Evolutionary conservation across 2,888 invertebrate species (phyloP).

Genomic region (Danaus chrysippus): DNA sequence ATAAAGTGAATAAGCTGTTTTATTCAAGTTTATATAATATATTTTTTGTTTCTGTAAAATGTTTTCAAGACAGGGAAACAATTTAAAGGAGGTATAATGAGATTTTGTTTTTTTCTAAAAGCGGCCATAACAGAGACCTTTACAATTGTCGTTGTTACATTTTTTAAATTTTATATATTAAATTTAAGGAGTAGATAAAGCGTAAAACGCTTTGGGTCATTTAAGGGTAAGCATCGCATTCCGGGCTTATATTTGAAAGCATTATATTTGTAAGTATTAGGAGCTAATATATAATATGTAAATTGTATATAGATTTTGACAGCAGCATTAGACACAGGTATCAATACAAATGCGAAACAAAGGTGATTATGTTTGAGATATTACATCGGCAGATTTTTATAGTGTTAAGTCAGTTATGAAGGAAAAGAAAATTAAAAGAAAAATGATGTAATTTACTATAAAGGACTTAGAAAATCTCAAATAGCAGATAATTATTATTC

Average conservation of each 20-base stretch:
- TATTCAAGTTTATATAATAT: no score
- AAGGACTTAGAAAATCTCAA: background rate
- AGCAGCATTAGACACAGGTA: conserved; percentile 49
- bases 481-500: background rate
- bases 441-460: no score
- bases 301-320: conserved; percentile 19
- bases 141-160: background rate
- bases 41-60: conserved; percentile 2
- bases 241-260: conserved; percentile 45
- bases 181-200: background rate
- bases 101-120: conserved; percentile 1
- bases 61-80: background rate
- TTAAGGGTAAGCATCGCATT: conserved; percentile 58
- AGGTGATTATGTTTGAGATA: conserved; percentile 39
- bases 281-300: conserved; percentile 1
- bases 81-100: background rate
- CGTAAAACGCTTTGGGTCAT: background rate
- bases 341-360: conserved; percentile 55
- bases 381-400: conserved; percentile 24
- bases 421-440: no score
- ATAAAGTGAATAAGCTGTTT: no score
- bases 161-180: conserved; percentile 2
- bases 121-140: background rate
- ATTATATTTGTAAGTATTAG: conserved; percentile 13
- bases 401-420: background rate